phyloP scores from a whole-genome alignment of 2,113 vertebrate genomes.

The Neopipo cinnamomea region DNA sequence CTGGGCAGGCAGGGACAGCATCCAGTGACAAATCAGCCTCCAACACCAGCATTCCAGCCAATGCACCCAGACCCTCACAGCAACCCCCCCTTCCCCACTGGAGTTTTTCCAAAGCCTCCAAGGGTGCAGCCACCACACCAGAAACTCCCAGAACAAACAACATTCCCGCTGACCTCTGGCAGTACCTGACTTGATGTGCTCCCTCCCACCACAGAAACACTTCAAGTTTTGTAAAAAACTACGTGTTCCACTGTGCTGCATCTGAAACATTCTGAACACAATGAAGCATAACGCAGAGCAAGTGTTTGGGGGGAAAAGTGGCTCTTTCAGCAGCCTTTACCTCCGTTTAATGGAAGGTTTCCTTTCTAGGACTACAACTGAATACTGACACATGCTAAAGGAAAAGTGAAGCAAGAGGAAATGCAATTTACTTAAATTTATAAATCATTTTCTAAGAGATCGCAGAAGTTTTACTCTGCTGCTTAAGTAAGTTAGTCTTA shows the following conservation, averaged over 20 bases:
- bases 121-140: background rate
- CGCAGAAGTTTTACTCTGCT: background rate
- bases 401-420: background rate
- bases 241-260: accelerated
- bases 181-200: accelerated
- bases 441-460: background rate
- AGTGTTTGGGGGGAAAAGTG: background rate
- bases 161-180: accelerated
- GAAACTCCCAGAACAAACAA: background rate
- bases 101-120: background rate
- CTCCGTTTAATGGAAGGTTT: background rate
- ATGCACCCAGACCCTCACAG: background rate
- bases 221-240: background rate
- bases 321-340: background rate
- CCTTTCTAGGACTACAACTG: background rate
- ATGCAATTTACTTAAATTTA: background rate
- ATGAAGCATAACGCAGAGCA: background rate
- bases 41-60: accelerated
- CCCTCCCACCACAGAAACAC: accelerated
- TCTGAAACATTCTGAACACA: background rate
- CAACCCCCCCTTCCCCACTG: background rate
- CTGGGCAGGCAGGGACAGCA: background rate
- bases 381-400: background rate
- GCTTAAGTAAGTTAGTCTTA: background rate
- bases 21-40: background rate